Base-by-base conservation (phyloP, 92 coral and sea anemone species). In the Heliopora coerulea region DNA sequence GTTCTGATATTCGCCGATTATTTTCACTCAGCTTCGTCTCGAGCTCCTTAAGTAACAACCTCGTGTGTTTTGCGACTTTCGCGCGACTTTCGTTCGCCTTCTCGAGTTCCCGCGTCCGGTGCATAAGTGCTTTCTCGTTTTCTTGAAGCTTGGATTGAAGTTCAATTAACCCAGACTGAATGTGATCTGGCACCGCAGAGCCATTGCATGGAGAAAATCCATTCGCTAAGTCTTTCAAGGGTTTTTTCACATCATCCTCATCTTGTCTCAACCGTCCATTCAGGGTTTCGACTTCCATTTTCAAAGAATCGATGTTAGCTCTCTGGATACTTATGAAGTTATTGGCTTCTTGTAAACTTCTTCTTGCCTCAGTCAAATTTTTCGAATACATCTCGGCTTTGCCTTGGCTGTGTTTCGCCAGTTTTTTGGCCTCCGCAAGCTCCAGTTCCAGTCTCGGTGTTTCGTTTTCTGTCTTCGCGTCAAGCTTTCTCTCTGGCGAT, bases 31-130 rank as follows among this genome's bases (percentile, higher is more conserved):
- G 77, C 59, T 95, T 95, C 13, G 85, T 81, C 78, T 95, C 99
- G 5, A 95, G 91, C 48, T 95, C 99, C 54, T 86, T 86, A 39
- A 95, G 84, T 61, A 95, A 74, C 10, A 97, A 86, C 15, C 99
- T 78, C 19, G 99, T 95, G 74, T 95, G 91, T 74, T 95, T 95
- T 32, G 99, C 99, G 24, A 95, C 99, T 66, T 95, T 95, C 33
- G 96, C 86, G 20, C 99, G 99, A 79, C 96, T 95, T 69, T 95
- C 99, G 56, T 95, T 95, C 41, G 99, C 99, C 70, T 90, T 90
- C 46, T 95, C 99, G 8, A 95, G 89, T 66, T 95, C 99, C 64
- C 86, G 84, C 10, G 91, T 86, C 78, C 91, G 91, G 20, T 89
- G 81, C 64, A 90, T 59, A 56, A 91, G 62, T 75, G 89, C 93